Conservation (phyloP, 2,797 vertebrate species). For the Huso huso region DNA sequence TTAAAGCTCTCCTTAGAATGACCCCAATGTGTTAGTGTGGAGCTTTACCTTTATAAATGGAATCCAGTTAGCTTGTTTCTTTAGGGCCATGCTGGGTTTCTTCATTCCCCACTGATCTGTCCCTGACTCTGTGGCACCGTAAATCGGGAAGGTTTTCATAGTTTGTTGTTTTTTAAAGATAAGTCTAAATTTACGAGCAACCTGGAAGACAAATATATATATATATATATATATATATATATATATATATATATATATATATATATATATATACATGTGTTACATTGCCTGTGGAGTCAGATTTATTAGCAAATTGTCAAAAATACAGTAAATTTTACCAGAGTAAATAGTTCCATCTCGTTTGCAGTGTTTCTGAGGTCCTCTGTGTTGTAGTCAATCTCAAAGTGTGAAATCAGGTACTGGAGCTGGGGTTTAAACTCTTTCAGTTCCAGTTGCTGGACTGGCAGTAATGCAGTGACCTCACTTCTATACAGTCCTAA, state of each 20-base stretch:
- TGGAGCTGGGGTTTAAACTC: constrained; percentile 51
- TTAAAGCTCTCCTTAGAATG: too few species aligned
- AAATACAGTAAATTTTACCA: constrained; percentile 33
- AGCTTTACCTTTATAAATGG: constrained; percentile 53
- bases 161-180: constrained; percentile 56
- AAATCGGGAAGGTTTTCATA: constrained; percentile 57
- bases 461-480: constrained; percentile 23
- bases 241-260: too few species aligned
- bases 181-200: constrained; percentile 53
- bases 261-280: too few species aligned
- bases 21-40: too few species aligned
- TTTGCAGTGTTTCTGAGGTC: constrained; percentile 45
- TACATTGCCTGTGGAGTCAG: too few species aligned
- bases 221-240: neutral
- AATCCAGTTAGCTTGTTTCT: constrained; percentile 58
- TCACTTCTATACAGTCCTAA: constrained; percentile 8
- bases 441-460: constrained; percentile 34
- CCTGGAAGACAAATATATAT: constrained; percentile 28
- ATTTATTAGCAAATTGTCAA: too few species aligned
- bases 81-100: constrained; percentile 40
- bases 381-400: constrained; percentile 34
- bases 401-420: constrained; percentile 49
- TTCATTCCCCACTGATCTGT: constrained; percentile 38
- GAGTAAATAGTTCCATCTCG: constrained; percentile 57
- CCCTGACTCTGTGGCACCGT: constrained; percentile 35